phyloP scores from a whole-genome alignment of 2,797 vertebrate genomes.

The Otolemur crassicaudatus region DNA sequence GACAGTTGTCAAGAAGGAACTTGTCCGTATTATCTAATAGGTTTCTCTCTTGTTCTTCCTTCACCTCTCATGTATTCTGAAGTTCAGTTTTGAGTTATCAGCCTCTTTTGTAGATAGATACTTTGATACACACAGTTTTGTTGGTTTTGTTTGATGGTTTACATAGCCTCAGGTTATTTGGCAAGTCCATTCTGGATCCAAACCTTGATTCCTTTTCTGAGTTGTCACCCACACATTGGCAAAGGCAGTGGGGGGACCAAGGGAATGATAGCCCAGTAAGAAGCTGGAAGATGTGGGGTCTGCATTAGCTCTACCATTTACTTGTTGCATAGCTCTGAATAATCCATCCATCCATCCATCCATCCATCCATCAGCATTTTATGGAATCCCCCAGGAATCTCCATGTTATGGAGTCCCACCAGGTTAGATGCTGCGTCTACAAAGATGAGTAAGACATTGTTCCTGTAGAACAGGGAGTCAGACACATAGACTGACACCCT shows the following conservation, averaged over 20 bases:
- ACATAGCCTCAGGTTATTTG: neutral
- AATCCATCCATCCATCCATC: neutral
- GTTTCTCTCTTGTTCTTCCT: neutral
- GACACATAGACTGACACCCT: neutral
- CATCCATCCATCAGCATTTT: neutral
- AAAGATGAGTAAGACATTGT: neutral
- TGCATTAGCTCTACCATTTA: neutral
- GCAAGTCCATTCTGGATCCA: neutral
- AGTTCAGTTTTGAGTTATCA: neutral
- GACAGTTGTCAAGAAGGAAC: constrained; percentile 23
- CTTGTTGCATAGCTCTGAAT: neutral
- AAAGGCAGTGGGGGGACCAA: neutral
- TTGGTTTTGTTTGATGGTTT: neutral
- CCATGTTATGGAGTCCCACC: neutral
- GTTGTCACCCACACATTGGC: neutral
- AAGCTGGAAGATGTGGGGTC: neutral
- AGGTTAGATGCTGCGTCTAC: neutral
- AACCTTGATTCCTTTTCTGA: neutral
- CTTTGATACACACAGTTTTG: neutral
- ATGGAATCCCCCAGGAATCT: neutral
- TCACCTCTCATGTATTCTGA: neutral
- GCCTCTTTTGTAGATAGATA: neutral
- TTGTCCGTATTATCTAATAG: neutral
- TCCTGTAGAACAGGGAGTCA: neutral
- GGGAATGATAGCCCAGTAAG: neutral